Conservation (phyloP, 2,797 vertebrate species). For the Furcifer pardalis region DNA sequence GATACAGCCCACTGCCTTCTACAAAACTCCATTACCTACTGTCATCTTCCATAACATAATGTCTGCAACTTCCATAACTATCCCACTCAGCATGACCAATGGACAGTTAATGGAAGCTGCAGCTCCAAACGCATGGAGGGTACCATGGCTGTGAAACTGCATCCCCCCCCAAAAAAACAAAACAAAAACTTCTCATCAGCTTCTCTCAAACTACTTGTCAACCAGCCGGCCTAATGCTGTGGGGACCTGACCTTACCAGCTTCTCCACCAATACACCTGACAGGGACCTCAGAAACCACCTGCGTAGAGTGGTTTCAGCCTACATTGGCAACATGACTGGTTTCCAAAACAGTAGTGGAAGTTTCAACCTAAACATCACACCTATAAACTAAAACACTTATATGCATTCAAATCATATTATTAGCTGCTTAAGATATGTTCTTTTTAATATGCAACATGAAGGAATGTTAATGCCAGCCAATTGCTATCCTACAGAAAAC, state of each 20-base stretch:
- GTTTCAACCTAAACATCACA: background rate
- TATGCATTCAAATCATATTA: background rate
- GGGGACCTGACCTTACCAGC: background rate
- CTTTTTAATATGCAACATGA: background rate
- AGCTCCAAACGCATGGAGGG: no score
- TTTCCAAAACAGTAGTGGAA: background rate
- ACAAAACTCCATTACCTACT: background rate
- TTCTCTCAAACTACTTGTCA: background rate
- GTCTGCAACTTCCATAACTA: no score
- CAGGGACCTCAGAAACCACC: background rate
- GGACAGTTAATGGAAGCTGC: no score
- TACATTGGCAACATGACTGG: background rate
- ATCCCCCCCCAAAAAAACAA: no score
- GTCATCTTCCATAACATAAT: no score
- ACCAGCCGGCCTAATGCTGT: background rate
- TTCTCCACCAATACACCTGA: no score
- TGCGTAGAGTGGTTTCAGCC: background rate
- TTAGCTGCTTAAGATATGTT: background rate
- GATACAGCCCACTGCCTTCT: background rate
- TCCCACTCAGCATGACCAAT: no score
- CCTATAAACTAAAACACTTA: background rate
- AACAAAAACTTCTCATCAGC: no score
- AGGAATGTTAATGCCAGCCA: conserved; percentile 14
- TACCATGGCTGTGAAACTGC: no score
- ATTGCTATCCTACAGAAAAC: conserved; percentile 14